phyloP scores from a whole-genome alignment of 2,888 invertebrate species.

The Ectobius pallidus region DNA sequence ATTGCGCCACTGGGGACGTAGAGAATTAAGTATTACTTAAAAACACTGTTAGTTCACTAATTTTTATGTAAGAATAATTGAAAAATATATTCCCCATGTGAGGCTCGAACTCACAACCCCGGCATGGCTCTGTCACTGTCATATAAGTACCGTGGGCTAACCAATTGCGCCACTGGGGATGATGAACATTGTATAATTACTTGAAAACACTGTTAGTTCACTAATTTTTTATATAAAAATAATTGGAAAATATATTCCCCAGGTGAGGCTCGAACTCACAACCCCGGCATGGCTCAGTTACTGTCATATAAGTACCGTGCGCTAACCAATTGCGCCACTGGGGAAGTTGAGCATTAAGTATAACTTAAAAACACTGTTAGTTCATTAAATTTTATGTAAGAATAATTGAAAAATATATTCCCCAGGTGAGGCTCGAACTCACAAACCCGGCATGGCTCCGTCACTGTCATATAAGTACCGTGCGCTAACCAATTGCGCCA shows the following conservation, averaged over 20 bases:
- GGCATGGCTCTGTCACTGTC: constrained; percentile 78
- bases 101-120: constrained; percentile 99
- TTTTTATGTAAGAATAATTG: too few relatives aligned
- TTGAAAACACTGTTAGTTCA: too few relatives aligned
- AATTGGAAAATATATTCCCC: constrained; percentile 67
- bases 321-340: constrained; percentile 44
- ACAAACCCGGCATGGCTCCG: constrained; percentile 98
- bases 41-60: too few relatives aligned
- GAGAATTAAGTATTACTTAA: too few relatives aligned
- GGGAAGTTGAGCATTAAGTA: too few relatives aligned
- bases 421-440: constrained; percentile 99
- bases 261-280: constrained; percentile 99
- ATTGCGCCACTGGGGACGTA: constrained; percentile 44
- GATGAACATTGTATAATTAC: too few relatives aligned
- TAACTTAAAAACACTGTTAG: too few relatives aligned
- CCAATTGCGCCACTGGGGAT: constrained; percentile 44
- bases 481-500: constrained; percentile 43
- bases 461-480: constrained; percentile 43
- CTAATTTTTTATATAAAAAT: too few relatives aligned
- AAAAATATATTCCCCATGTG: constrained; percentile 77
- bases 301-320: constrained; percentile 44
- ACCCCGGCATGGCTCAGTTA: constrained; percentile 93
- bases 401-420: constrained; percentile 53
- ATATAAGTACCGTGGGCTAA: constrained; percentile 44
- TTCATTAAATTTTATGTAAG: too few relatives aligned